Evolutionary conservation across 2,113 vertebrate genomes (phyloP), one percentile per base, ranked within the genome.

Genomic region (Ploceus nigricollis): DNA sequence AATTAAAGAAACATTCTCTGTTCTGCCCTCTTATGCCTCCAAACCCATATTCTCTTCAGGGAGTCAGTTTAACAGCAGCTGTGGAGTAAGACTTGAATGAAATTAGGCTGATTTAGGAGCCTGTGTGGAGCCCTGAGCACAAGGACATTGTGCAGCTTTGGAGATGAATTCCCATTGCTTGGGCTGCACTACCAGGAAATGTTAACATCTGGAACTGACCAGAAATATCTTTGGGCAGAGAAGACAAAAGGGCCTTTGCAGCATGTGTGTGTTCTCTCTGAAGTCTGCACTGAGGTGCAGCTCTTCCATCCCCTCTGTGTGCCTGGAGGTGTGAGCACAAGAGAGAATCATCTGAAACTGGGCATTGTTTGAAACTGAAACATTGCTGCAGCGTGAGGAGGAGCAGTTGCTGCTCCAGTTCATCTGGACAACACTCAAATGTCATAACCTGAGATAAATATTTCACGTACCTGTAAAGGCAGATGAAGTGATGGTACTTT

Each of bases 51-150:
- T 89, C 63, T 89, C 88, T 91, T 96, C 45, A 27, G 93, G 75
- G 83, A 96, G 66, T 94, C 78, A 33, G 71, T 93, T 95, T 94
- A 86, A 54, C 56, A 93, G 83, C 93, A 97, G 94, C 76, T 94
- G 82, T 77, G 90, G 77, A 87, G 40, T 69, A 85, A 88, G 81
- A 33, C 60, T 81, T 51, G 89, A 96, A 94, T 95, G 90, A 87
- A 94, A 94, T 93, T 9, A 57, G 37, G 75, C 72, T 93, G 91
- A 94, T 90, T 96, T 92, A 78, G 87, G 77, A 92, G 89, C 28
- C 56, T 60, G 24, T 0, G 0, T 47, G 50, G 58, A 90, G 21
- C 66, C 27, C 80, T 66, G 82, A 88, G 91, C 89, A 60, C 66
- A 60, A 69, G 66, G 89, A 94, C 44, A 30, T 8, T 28, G 57